A percentile compares a stretch with the other conserved stretches of the same genome.
phyloP scores from a whole-genome alignment of 2,888 invertebrate genomes.

The Acanthosepion esculentum region DNA sequence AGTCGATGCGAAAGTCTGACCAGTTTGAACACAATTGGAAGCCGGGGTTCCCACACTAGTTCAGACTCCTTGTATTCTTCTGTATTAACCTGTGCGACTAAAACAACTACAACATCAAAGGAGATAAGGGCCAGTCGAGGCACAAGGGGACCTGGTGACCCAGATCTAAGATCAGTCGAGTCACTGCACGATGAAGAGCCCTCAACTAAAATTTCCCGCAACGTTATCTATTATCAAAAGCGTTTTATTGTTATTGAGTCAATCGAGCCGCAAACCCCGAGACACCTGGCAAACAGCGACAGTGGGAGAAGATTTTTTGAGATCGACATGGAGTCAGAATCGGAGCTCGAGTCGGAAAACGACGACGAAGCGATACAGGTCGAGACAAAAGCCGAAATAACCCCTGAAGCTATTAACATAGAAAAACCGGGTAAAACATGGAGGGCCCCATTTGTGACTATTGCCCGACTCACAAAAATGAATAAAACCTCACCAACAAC shows the following conservation, averaged over 20 bases:
- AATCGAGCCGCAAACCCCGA: conserved; percentile 42
- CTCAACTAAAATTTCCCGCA: conserved; percentile 41
- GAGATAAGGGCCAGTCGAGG: neutral
- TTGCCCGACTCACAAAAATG: neutral
- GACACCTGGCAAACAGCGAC: neutral
- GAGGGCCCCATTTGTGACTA: neutral
- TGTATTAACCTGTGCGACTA: neutral
- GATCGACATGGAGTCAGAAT: conserved; percentile 41
- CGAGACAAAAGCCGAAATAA: neutral
- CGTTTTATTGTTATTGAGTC: conserved; percentile 60
- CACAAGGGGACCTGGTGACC: neutral
- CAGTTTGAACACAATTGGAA: neutral
- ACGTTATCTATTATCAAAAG: conserved; percentile 60
- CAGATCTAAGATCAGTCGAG: neutral
- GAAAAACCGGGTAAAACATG: neutral
- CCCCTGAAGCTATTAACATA: neutral
- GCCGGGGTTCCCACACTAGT: neutral
- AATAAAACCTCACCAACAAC: neutral
- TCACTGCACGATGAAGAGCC: neutral
- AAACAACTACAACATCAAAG: neutral
- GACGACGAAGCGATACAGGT: neutral
- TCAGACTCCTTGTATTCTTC: neutral
- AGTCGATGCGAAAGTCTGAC: neutral
- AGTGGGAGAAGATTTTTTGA: conserved; percentile 40
- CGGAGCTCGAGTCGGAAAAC: neutral